phyloP scores from a whole-genome alignment of 2,888 invertebrate species.

The Agriopis aurantiaria region DNA sequence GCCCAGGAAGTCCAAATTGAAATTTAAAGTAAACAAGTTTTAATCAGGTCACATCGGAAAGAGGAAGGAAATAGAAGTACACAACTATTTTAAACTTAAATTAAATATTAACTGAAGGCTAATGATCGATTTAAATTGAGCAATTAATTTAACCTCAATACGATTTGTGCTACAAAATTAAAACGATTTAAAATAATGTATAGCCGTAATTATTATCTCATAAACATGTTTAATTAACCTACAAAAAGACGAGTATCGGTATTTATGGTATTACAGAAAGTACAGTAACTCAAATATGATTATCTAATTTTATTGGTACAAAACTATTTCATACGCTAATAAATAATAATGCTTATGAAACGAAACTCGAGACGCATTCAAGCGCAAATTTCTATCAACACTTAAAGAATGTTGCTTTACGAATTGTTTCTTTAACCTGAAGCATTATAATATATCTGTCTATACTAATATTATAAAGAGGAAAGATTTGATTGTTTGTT shows the following conservation, averaged over 20 bases:
- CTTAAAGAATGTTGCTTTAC: background rate
- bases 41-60: constrained; percentile 23
- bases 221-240: background rate
- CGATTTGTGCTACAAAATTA: background rate
- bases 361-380: background rate
- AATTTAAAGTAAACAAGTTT: constrained; percentile 26
- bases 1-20: constrained; percentile 18
- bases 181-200: background rate
- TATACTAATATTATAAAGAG: too few species aligned
- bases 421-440: background rate
- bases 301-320: background rate
- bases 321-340: background rate
- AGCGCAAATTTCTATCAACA: background rate
- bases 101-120: constrained; percentile 7
- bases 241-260: background rate
- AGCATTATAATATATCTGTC: background rate
- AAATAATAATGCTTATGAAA: background rate
- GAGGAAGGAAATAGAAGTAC: constrained; percentile 23
- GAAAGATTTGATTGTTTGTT: too few species aligned
- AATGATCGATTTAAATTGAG: constrained; percentile 2
- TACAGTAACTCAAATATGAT: too few species aligned
- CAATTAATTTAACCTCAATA: background rate
- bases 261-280: background rate
- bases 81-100: constrained; percentile 2
- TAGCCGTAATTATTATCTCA: background rate